Percentiles rank a stretch among this genome's conserved stretches.
Conservation (phyloP, 2,888 invertebrate species). For the Bellardia pandia region DNA sequence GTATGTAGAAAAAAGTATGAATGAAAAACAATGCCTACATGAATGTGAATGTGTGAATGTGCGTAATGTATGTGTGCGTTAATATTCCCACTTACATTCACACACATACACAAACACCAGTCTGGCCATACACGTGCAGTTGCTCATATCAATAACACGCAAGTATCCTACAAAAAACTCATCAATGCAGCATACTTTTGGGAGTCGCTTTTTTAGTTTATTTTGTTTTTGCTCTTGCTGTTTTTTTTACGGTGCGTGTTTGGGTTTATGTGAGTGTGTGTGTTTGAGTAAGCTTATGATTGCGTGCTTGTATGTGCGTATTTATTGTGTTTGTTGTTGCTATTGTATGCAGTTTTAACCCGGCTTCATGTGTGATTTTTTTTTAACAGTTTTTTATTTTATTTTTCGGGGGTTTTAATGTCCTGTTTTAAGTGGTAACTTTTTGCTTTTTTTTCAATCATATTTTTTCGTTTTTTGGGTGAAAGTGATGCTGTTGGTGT, state of each 20-base stretch:
- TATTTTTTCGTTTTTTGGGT: constrained; percentile 65
- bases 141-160: constrained; percentile 47
- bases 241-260: constrained; percentile 56
- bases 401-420: constrained; percentile 58
- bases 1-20: constrained; percentile 55
- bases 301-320: constrained; percentile 58
- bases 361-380: constrained; percentile 53
- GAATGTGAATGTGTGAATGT: constrained; percentile 15
- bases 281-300: constrained; percentile 3
- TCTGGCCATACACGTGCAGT: constrained; percentile 26
- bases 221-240: constrained; percentile 15
- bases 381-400: constrained; percentile 32
- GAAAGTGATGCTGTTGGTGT: constrained; percentile 62
- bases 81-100: constrained; percentile 27
- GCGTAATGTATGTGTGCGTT: constrained; percentile 38
- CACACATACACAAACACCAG: background rate
- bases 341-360: constrained; percentile 52
- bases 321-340: constrained; percentile 40
- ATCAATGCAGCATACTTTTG: constrained; percentile 69
- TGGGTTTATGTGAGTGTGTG: background rate
- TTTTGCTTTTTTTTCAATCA: constrained; percentile 39
- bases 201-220: constrained; percentile 53
- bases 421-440: constrained; percentile 59
- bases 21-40: constrained; percentile 58
- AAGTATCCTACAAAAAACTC: constrained; percentile 54